Conservation (phyloP, 2,113 vertebrate genomes). For the Vireo altiloquus region DNA sequence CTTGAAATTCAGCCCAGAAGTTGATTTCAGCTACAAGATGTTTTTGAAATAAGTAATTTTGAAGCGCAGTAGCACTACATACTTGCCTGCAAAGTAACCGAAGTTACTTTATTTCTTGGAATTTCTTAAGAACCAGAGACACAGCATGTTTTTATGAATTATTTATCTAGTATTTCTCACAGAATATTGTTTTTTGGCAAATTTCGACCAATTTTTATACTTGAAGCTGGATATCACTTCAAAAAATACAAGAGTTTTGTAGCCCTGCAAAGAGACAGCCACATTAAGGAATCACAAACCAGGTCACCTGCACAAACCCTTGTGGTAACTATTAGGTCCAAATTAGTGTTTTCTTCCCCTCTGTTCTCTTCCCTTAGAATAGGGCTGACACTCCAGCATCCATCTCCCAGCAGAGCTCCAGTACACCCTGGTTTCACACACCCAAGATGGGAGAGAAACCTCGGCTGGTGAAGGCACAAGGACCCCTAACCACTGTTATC, state of each 20-base stretch:
- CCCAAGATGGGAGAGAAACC: not conserved
- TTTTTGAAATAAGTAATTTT: not conserved
- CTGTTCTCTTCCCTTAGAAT: not conserved
- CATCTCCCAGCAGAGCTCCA: not conserved
- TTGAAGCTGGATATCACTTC: not conserved
- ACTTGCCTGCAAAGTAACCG: not conserved
- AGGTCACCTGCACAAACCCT: not conserved
- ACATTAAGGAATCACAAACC: not conserved
- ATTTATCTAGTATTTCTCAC: not conserved
- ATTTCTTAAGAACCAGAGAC: not conserved
- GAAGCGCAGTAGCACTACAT: not conserved
- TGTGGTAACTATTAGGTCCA: fast-evolving
- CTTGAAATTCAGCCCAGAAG: not conserved
- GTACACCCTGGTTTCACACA: not conserved
- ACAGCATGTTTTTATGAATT: not conserved
- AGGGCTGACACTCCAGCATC: not conserved
- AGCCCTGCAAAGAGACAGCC: not conserved
- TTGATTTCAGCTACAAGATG: not conserved
- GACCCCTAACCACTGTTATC: not conserved
- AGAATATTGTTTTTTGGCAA: not conserved
- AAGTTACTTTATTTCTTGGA: not conserved
- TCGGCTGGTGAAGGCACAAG: not conserved
- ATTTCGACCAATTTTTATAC: not conserved
- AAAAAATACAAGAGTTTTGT: not conserved
- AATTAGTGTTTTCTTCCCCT: not conserved